These are phyloP conservation scores for Mnemiopsis leidyi DNA, from an alignment of 37 sponge, comb jelly and placozoan genomes.

Conservation along the genomic window DNA sequence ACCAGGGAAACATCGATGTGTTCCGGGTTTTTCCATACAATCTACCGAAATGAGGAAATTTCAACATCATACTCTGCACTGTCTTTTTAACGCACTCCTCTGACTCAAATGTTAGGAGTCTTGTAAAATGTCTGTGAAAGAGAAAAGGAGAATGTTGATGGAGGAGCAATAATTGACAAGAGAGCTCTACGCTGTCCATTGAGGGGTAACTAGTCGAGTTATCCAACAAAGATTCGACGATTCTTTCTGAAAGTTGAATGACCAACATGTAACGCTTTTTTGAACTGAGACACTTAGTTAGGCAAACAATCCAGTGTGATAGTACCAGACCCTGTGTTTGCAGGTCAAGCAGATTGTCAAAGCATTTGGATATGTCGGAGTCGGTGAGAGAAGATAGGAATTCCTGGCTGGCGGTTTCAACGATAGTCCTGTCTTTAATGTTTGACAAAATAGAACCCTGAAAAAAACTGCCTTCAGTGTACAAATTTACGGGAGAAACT, in stretches of 20 bases:
- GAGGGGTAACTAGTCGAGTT: not conserved
- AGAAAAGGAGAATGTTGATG: constrained; percentile 55
- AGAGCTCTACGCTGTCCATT: not conserved
- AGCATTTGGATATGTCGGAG: not conserved
- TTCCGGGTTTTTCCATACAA: constrained; percentile 35
- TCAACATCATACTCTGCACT: not conserved
- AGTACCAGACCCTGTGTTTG: constrained; percentile 4
- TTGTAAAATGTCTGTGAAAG: constrained; percentile 34
- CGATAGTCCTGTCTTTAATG: not conserved
- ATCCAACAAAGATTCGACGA: not conserved
- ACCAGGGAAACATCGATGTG: not conserved
- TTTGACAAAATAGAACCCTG: constrained; percentile 31
- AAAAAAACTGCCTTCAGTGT: too few species aligned
- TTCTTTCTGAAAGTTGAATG: constrained; percentile 11
- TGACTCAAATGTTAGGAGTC: not conserved
- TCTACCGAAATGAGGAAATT: constrained; percentile 47
- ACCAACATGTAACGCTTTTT: not conserved
- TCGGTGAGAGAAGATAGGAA: constrained; percentile 33
- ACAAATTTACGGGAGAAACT: too few species aligned
- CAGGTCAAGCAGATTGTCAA: constrained; percentile 15
- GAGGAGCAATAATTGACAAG: constrained; percentile 8
- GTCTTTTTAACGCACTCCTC: not conserved
- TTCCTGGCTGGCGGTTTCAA: constrained; percentile 9
- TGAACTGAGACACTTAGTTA: not conserved
- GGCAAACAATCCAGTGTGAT: constrained; percentile 31